Percentiles rank a stretch among this genome's conserved stretches.
Conservation (phyloP, 2,888 invertebrate species). For the Pammene aurita region DNA sequence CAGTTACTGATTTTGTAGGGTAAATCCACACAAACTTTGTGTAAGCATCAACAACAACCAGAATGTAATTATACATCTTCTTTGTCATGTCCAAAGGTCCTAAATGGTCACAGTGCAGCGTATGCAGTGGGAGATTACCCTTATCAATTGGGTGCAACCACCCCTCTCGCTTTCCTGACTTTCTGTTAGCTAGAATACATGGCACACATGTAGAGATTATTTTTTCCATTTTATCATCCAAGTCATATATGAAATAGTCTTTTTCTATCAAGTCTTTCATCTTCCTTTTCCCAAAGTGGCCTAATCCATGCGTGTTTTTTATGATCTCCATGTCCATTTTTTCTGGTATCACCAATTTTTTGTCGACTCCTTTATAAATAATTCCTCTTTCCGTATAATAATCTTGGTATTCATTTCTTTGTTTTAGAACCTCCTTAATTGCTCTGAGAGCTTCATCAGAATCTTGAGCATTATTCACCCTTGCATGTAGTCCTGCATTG, state of each 20-base stretch:
- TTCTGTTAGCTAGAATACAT: slow-evolving; percentile 45
- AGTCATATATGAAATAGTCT: slow-evolving; percentile 11
- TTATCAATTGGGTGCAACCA: slow-evolving; percentile 49
- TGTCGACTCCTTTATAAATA: neutral
- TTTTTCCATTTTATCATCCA: neutral
- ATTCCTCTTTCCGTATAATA: slow-evolving; percentile 33
- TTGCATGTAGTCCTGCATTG: slow-evolving; percentile 28
- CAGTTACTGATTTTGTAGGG: slow-evolving; percentile 51
- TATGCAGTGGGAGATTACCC: slow-evolving; percentile 52
- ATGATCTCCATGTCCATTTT: neutral
- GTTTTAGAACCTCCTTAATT: slow-evolving; percentile 42
- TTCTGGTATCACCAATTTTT: slow-evolving; percentile 3
- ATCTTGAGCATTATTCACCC: slow-evolving; percentile 43
- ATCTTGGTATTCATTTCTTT: slow-evolving; percentile 41
- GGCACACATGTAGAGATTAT: slow-evolving; percentile 41
- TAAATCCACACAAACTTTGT: slow-evolving; percentile 61
- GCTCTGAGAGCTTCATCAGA: slow-evolving; percentile 45
- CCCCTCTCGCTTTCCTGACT: slow-evolving; percentile 51
- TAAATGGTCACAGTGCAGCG: slow-evolving; percentile 57
- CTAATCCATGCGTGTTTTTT: neutral
- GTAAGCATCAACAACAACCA: slow-evolving; percentile 57
- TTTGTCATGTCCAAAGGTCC: slow-evolving; percentile 54
- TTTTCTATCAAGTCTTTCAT: neutral
- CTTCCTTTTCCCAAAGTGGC: slow-evolving; percentile 22
- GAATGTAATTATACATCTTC: slow-evolving; percentile 40